These are phyloP conservation scores for Pseudopipra pipra DNA, from an alignment of 2,113 vertebrate genomes.

Conservation along the genomic window DNA sequence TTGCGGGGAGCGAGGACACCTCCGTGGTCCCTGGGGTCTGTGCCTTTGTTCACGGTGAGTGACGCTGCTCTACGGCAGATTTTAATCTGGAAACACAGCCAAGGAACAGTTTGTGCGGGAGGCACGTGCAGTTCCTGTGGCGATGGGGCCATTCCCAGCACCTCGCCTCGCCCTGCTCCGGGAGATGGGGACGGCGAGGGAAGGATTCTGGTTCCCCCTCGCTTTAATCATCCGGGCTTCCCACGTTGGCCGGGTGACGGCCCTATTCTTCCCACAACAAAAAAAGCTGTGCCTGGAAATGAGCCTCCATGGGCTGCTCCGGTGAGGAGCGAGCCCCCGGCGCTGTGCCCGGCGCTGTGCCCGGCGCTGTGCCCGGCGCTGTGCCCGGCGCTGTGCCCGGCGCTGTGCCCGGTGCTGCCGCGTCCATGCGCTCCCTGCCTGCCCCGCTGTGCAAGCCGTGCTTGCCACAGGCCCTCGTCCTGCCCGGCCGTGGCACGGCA, in stretches of 20 bases:
- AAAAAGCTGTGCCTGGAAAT: neutral
- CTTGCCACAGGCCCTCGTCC: neutral
- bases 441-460: too few relatives aligned
- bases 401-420: neutral
- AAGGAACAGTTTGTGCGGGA: neutral
- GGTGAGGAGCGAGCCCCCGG: neutral
- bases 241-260: rapidly evolving
- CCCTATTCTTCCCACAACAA: neutral
- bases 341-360: neutral
- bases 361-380: neutral
- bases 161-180: rapidly evolving
- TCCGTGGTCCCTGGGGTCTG: neutral
- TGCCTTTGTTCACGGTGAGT: neutral
- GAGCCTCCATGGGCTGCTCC: neutral
- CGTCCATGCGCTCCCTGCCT: too few relatives aligned
- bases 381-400: neutral
- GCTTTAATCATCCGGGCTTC: neutral
- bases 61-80: rapidly evolving
- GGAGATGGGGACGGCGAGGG: neutral
- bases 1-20: rapidly evolving
- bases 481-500: neutral
- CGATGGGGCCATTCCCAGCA: rapidly evolving
- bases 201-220: neutral
- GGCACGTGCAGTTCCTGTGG: neutral
- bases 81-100: neutral